Evolutionary conservation across 2,888 invertebrate genomes (phyloP), one percentile per base, ranked within the genome.

Genomic region (Atethmia centrago): DNA sequence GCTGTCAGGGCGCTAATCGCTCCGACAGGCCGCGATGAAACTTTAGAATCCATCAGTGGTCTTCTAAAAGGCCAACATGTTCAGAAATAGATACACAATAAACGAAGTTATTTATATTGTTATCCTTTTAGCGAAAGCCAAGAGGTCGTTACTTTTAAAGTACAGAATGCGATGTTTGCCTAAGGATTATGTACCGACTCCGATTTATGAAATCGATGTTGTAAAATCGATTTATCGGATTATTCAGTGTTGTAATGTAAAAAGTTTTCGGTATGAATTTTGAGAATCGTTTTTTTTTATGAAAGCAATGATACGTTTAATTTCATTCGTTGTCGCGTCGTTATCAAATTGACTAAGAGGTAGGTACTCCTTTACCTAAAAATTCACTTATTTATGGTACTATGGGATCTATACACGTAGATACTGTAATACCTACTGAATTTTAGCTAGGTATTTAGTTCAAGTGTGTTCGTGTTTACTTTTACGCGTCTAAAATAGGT

Each of bases 21-120:
- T 95, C 93, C 90, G 95, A 95, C 96, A 95, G 94, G 92, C 95
- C 93, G 94, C 96, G 95, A 95, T 95, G 95, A 95, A 95, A 95
- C 94, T 95, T 93, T 92, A 95, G 95, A 95, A 94, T 93, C 93
- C 93, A 94, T 95, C 95, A 93, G 94, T 93, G 93, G 95, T 93
- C 92, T 92, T 92, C 92, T 94, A 90, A 94, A 93, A 93, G 93
- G 92, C 93, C 92, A 92, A 92, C 91, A 90, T 93, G 91, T 88
- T 88, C 80, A 84, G 87, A 95, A 96, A 96, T 95, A 95, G 93
- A 92, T 88, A 88, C 89, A 94, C 93, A 94, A 95, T 94, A 93
- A 93, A 90, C 88, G 84, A 81, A 90, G 90, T 90, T 92, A 93
- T 94, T 93, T 92, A 92, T 92, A 91, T 88, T 91, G 92, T 94